Evolutionary conservation across 1,140 invertebrate species (phyloP), one percentile per base, ranked within the genome.

Genomic region (Zaprionus ghesquierei): DNA sequence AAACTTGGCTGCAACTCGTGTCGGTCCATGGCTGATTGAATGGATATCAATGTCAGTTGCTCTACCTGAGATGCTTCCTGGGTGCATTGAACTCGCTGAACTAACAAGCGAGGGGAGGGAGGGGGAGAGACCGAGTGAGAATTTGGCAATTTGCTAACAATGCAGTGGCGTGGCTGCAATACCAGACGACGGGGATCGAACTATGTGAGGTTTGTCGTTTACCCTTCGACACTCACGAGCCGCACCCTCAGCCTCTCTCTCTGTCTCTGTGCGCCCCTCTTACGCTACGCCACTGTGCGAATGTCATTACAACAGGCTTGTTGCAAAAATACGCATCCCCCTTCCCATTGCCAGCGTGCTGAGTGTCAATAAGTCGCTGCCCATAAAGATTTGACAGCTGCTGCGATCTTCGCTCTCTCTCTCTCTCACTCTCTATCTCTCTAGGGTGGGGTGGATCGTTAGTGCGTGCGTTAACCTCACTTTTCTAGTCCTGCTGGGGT

Each of bases 351-450:
- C 22, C 20, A 10, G 12, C 56, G 44, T 44, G 18, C n/a, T 38
- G 61, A 50, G 66, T 86, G 70, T 75, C 70, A 87, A 78, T 75
- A 85, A 81, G 81, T 85, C 81, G 66, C 44, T 15, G 46, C 38
- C 51, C 59, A 79, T 79, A 79, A 79, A 25, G 69, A 68, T 61
- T 60, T 72, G 50, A 68, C 64, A 61, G 64, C 64, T 66, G 54
- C 35, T 54, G 46, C 60, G 41, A 46, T 46, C 41, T 12, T 29
- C 50, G n/a, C 6, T 31, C 10, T 9, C 20, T 18, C 10, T 9
- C 29, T 22, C 15, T 59, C 22, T 5, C 6, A 3, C 13, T 46
- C 5, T 58, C 20, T 8, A 5, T 3, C 1, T 31, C n/a, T n/a
- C 20, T 46, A 1, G 10, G 61, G 50, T 63, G 50, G 50, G 50